phyloP scores from a whole-genome alignment of 2,797 vertebrate species.

The Enteromius unitaeniatus region DNA sequence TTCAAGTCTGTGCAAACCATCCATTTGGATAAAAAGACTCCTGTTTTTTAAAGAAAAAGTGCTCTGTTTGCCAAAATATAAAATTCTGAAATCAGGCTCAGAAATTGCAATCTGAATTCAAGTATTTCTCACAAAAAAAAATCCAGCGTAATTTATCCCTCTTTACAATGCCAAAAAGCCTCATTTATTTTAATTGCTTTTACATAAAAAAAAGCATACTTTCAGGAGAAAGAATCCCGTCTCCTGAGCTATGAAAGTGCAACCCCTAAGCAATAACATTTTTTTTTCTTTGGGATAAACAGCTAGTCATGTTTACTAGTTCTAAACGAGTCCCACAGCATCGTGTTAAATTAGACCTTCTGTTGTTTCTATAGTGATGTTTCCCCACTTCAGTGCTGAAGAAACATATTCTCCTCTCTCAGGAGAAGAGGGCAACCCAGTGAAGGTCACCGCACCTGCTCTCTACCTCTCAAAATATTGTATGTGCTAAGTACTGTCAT shows the following conservation, averaged over 20 bases:
- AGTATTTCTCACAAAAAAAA: neutral
- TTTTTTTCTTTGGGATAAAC: conserved; percentile 2
- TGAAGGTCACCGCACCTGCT: conserved; percentile 27
- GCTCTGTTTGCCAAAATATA: neutral
- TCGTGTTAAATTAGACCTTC: conserved; percentile 73
- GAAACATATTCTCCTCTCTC: conserved; percentile 42
- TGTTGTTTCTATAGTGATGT: conserved; percentile 77
- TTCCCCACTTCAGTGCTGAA: conserved; percentile 41
- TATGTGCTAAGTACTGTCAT: conserved; percentile 31
- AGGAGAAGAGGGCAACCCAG: conserved; percentile 15
- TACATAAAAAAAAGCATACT: neutral
- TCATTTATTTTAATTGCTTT: neutral
- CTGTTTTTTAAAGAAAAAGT: neutral
- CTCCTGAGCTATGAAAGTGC: neutral
- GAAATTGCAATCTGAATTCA: neutral
- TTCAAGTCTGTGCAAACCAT: neutral
- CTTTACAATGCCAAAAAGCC: neutral
- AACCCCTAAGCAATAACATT: neutral
- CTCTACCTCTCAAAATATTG: conserved; percentile 40
- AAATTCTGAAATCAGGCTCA: neutral
- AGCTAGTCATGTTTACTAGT: conserved; percentile 15
- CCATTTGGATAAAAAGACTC: neutral
- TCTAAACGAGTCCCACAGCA: conserved; percentile 66
- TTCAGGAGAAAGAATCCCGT: neutral
- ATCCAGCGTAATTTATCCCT: neutral